Conservation (phyloP, 2,113 vertebrate species). For the Sardina pilchardus region DNA sequence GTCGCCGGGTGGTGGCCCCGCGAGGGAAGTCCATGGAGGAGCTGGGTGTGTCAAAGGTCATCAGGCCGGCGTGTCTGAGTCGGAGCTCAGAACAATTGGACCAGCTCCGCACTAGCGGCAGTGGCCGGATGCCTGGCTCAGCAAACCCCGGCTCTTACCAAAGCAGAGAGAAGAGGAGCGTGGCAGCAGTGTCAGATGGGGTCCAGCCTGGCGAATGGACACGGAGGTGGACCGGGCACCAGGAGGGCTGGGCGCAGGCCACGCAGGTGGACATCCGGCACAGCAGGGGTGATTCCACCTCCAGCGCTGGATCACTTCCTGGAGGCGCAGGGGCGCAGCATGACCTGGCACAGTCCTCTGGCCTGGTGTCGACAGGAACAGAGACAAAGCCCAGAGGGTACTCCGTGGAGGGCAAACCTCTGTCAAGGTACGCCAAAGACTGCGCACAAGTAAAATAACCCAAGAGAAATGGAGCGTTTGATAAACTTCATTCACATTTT, state of each 20-base stretch:
- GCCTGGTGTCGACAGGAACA: neutral
- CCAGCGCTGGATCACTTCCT: neutral
- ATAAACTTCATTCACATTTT: neutral
- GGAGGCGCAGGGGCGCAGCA: neutral
- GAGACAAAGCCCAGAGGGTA: neutral
- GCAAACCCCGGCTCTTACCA: neutral
- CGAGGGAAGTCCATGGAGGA: conserved; percentile 79
- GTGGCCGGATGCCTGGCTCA: neutral
- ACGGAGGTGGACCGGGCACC: neutral
- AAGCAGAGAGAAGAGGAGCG: conserved; percentile 40
- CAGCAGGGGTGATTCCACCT: neutral
- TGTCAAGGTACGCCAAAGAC: neutral
- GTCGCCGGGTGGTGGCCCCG: conserved; percentile 55
- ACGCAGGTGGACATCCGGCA: neutral
- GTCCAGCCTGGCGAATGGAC: neutral
- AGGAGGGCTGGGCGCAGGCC: neutral
- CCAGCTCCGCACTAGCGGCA: conserved; percentile 38
- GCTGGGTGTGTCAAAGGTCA: conserved; percentile 54
- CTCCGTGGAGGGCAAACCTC: neutral
- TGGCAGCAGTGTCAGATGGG: conserved; percentile 22
- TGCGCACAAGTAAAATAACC: neutral
- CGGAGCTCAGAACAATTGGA: conserved; percentile 75
- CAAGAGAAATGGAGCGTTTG: neutral
- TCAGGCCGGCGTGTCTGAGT: conserved; percentile 59
- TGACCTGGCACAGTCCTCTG: neutral